Conservation (phyloP, 2,797 vertebrate genomes). For the Allobates femoralis region DNA sequence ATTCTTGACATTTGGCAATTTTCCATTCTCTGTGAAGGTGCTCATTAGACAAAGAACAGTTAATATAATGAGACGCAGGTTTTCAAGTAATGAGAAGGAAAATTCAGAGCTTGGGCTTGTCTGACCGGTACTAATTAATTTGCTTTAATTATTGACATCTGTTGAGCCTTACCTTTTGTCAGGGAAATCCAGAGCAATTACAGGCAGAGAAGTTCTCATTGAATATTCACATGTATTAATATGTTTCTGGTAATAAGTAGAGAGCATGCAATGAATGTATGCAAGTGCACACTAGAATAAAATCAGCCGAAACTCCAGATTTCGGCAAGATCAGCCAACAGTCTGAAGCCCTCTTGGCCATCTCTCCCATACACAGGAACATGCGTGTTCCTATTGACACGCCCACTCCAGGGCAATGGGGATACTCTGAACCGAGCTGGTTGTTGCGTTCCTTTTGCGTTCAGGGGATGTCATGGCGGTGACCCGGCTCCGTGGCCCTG, state of each 20-base stretch:
- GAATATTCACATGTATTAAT: background rate
- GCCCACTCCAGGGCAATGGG: too few relatives aligned
- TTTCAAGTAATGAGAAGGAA: slow-evolving; percentile 43
- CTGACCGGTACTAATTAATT: slow-evolving; percentile 49
- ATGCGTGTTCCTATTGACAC: too few relatives aligned
- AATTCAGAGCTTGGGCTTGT: slow-evolving; percentile 25
- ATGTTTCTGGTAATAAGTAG: background rate
- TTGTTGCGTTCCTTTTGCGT: too few relatives aligned
- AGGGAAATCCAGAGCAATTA: background rate
- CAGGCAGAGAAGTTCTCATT: background rate
- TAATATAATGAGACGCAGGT: slow-evolving; percentile 40
- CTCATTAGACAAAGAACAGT: slow-evolving; percentile 38
- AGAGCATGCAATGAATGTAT: background rate
- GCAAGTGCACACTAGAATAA: background rate
- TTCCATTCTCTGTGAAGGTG: slow-evolving; percentile 22
- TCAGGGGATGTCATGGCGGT: too few relatives aligned
- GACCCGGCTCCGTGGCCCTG: too few relatives aligned
- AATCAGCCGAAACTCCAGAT: too few relatives aligned
- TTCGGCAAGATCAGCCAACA: too few relatives aligned
- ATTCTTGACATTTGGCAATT: slow-evolving; percentile 45
- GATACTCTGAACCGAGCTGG: too few relatives aligned
- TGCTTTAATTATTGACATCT: slow-evolving; percentile 54
- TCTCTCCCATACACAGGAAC: too few relatives aligned
- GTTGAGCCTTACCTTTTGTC: slow-evolving; percentile 17
- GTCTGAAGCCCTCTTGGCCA: too few relatives aligned